A percentile compares a stretch with the other conserved stretches of the same genome.
Evolutionary conservation across 2,888 invertebrate genomes (phyloP).

Genomic region (Protophormia terraenovae): DNA sequence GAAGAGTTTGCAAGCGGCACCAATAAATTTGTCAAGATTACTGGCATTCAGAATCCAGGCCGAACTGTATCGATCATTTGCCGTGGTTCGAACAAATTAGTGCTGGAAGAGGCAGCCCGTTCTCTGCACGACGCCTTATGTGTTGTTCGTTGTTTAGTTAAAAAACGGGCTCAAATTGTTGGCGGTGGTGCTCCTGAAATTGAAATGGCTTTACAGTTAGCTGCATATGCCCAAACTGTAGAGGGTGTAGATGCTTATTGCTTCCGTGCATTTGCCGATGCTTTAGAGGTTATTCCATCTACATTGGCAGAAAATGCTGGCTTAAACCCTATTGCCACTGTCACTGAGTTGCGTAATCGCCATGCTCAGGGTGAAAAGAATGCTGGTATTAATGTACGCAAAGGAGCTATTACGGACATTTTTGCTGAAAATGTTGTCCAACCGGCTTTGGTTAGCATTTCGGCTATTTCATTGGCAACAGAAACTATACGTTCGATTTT

Average conservation of each 20-base stretch:
- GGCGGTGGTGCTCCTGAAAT: constrained; percentile 99
- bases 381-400: constrained; percentile 97
- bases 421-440: constrained; percentile 98
- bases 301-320: constrained; percentile 95
- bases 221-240: constrained; percentile 90
- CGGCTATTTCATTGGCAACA: constrained; percentile 95
- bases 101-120: constrained; percentile 94
- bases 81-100: constrained; percentile 91
- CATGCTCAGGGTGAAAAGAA: constrained; percentile 93
- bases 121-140: constrained; percentile 95
- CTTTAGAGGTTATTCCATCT: constrained; percentile 95
- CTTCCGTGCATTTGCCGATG: constrained; percentile 96
- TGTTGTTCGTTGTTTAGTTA: constrained; percentile 97
- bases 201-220: constrained; percentile 92
- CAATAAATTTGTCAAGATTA: constrained; percentile 95
- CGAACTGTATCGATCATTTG: constrained; percentile 96
- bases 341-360: constrained; percentile 96
- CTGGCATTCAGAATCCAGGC: constrained; percentile 93
- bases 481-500: constrained; percentile 98
- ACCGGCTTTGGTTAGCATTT: constrained; percentile 96
- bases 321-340: constrained; percentile 95
- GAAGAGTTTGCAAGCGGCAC: constrained; percentile 95
- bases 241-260: constrained; percentile 98
- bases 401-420: constrained; percentile 98
- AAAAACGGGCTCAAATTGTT: constrained; percentile 93